Percentiles rank a stretch among this genome's conserved stretches.
Evolutionary conservation across 2,797 vertebrate genomes (phyloP).

Genomic region (Rhinella marina): DNA sequence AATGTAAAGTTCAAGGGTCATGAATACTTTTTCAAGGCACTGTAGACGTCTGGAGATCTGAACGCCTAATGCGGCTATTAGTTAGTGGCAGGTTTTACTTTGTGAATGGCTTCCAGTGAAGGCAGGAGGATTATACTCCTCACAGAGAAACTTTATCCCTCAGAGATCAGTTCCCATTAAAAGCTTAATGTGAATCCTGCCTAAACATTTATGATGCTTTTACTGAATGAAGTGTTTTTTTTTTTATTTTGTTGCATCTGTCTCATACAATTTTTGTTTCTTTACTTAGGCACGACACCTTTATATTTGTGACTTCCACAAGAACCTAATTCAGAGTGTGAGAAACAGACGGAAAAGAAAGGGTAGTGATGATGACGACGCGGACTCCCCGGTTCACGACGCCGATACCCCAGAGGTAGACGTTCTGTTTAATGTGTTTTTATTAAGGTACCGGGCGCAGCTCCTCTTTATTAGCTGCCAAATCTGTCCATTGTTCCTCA

Average conservation of each 20-base stretch:
- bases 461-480: not conserved
- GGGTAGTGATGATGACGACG: conserved; percentile 81
- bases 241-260: not conserved
- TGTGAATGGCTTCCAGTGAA: not conserved
- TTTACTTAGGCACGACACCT: conserved; percentile 78
- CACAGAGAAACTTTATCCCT: not conserved
- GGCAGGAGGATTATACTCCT: not conserved
- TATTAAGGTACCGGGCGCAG: not conserved
- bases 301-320: conserved; percentile 85
- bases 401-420: conserved; percentile 81
- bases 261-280: conserved; percentile 30
- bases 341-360: conserved; percentile 83
- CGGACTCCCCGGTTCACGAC: conserved; percentile 81
- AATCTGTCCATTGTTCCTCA: not conserved
- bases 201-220: not conserved
- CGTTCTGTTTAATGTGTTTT: not conserved
- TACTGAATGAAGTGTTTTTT: not conserved
- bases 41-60: no score
- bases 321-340: conserved; percentile 84
- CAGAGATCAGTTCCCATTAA: not conserved
- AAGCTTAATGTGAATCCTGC: not conserved
- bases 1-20: no score
- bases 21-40: no score
- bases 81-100: not conserved
- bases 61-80: no score